Base-by-base conservation (phyloP, 2,797 vertebrate species). In the Danio kyathit region DNA sequence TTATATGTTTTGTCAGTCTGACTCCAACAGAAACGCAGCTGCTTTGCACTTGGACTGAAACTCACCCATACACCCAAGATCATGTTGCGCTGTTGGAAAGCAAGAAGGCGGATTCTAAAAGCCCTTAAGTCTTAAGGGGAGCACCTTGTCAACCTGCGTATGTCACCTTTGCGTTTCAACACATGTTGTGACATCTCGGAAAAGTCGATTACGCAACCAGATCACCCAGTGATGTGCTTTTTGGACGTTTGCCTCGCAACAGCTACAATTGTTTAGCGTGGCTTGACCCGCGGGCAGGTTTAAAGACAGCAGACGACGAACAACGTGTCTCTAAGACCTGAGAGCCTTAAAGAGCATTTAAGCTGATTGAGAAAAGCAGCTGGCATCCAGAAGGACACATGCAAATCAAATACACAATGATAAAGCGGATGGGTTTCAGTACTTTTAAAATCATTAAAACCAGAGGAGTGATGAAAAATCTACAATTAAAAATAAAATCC, bases 141-240 rank as follows among this genome's bases (percentile, higher is more conserved):
- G 73, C 82, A 72, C 75, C 80, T 79, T 59, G 66, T 63, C 17
- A 14, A 19, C 14, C 40, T 4, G 61, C 7, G 6, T 48, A 56
- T 38, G n/a, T 74, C 29, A 66, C 41, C 41, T 57, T 72, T 80
- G 21, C 51, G 29, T 41, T 29, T 44, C 9, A 72, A 80, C 8
- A 61, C 51, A 41, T 52, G 64, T 63, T 70, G 44, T 61, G 60
- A 78, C 56, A 40, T 51, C 67, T 41, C 19, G 51, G 74, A 67
- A 84, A 86, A 88, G 85, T 72, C 82, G 83, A 91, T 92, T 93
- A 88, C 82, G 67, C 92, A 93, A 93, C 86, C 48, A 84, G 83
- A 91, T 92, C 87, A 92, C 51, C 60, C 88, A 82, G 84, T 91
- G 91, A 90, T 83, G 86, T 91, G 76, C 88, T 88, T 86, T 3